Evolutionary conservation across 2,888 invertebrate species (phyloP), one percentile per base, ranked within the genome.

Genomic region (Oconnorella tubifera): DNA sequence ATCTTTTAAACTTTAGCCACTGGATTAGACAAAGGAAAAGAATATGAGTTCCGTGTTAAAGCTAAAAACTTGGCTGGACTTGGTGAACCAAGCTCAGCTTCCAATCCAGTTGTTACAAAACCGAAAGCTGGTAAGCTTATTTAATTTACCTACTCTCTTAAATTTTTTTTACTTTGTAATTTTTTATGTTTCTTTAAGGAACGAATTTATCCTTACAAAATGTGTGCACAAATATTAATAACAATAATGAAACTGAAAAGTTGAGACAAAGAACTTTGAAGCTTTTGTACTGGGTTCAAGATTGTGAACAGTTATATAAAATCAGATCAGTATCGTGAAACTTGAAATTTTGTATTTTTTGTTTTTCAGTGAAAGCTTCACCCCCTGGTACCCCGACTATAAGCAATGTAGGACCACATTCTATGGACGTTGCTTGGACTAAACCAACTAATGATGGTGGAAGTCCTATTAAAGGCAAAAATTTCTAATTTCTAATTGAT

Each of bases 41-140:
- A 95, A 79, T 99, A 98, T 82, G 98, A 99, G 83, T 99, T 99
- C 87, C 88, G 99, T 57, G 78, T 83, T 0, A 64, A 73, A 60
- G 99, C 98, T 0, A 97, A 97, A 86, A 99, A 99, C 83, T 92
- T 92, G 0, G 99, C 99, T 50, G 99, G 99, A n/a, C 89, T 91
- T 82, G 91, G 97, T 83, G 94, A 93, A 80, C 95, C 97, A 70
- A 94, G 94, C 51, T 86, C 86, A 64, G 88, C 89, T 28, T 92
- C 95, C 0, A 84, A 87, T 66, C 86, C 88, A 74, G 92, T 96
- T 84, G 89, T 89, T 77, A 87, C 96, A 56, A 91, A 92, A 81
- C 91, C 93, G 67, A 92, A 92, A 75, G 79, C 75, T 69, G 74
- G 81, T 80, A 33, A 33, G 66, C 60, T n/a, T n/a, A n/a, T n/a